A percentile compares a stretch with the other conserved stretches of the same genome.
phyloP scores from a whole-genome alignment of 1,140 invertebrate species.

The Lordiphosa mommai region DNA sequence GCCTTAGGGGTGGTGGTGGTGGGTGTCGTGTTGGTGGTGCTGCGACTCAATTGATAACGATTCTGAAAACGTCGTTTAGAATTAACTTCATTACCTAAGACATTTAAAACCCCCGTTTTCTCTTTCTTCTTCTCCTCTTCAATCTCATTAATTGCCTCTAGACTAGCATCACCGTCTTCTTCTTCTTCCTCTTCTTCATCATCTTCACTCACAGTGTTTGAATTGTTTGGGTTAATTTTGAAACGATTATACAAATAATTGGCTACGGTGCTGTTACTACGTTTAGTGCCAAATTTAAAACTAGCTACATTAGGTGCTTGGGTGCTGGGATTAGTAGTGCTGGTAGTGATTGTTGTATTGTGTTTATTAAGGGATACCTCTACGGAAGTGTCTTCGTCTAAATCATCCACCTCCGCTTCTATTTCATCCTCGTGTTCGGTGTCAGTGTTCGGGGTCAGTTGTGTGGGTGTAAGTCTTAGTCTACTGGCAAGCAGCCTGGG shows the following conservation, averaged over 20 bases:
- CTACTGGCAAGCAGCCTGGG: conserved; percentile 47
- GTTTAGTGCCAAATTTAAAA: conserved; percentile 35
- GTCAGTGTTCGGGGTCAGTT: conserved; percentile 12
- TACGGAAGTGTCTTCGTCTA: conserved; percentile 15
- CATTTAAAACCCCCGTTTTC: conserved; percentile 25
- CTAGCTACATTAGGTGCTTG: conserved; percentile 37
- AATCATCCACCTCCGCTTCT: conserved; percentile 13
- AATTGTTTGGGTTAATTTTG: conserved; percentile 28
- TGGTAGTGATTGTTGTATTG: conserved; percentile 20
- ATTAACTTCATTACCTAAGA: conserved; percentile 68
- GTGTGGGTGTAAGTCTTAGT: conserved; percentile 19
- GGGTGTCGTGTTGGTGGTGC: conserved; percentile 36
- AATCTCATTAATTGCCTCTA: conserved; percentile 32
- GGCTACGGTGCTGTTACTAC: conserved; percentile 75
- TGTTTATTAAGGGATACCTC: conserved; percentile 38
- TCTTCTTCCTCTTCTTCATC: conserved; percentile 28
- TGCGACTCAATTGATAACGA: conserved; percentile 73
- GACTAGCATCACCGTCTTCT: conserved; percentile 37
- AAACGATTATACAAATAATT: conserved; percentile 63
- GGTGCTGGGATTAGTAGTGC: conserved; percentile 30
- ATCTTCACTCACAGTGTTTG: conserved; percentile 32
- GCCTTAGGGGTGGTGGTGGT: conserved; percentile 19
- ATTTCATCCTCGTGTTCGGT: conserved; percentile 7
- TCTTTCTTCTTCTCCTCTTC: conserved; percentile 28
- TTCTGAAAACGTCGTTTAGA: conserved; percentile 80